A percentile compares a stretch with the other conserved stretches of the same genome.
phyloP scores from a whole-genome alignment of 2,888 invertebrate genomes.

The Asteroscopus sphinx region DNA sequence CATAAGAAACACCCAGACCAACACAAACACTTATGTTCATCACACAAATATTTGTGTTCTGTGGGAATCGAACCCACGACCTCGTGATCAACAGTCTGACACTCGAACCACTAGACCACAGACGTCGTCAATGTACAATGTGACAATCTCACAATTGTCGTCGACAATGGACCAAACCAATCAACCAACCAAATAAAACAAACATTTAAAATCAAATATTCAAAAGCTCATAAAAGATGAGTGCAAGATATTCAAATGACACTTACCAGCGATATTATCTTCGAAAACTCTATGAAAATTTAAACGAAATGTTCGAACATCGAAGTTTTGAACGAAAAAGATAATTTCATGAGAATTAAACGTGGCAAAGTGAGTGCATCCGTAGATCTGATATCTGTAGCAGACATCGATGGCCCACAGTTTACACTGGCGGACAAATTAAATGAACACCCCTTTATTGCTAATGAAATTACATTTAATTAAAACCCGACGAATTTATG shows the following conservation, averaged over 20 bases:
- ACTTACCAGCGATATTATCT: slow-evolving; percentile 7
- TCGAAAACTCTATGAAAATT: slow-evolving; percentile 13
- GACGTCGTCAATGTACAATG: too few species aligned
- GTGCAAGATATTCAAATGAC: slow-evolving; percentile 24
- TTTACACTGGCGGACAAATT: slow-evolving; percentile 48
- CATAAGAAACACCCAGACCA: too few species aligned
- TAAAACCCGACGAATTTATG: slow-evolving; percentile 43
- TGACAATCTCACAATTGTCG: too few species aligned
- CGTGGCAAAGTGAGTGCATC: slow-evolving; percentile 28
- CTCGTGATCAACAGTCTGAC: too few species aligned
- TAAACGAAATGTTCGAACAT: slow-evolving; percentile 20
- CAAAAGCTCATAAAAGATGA: slow-evolving; percentile 12
- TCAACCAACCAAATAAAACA: too few species aligned
- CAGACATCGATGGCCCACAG: slow-evolving; percentile 42
- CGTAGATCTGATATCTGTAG: slow-evolving; percentile 45
- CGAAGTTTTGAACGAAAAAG: slow-evolving; percentile 19
- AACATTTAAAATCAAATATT: slow-evolving; percentile 12
- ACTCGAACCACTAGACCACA: too few species aligned
- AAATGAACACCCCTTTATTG: slow-evolving; percentile 41
- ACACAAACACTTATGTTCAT: too few species aligned
- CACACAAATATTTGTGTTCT: too few species aligned
- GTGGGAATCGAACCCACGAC: too few species aligned
- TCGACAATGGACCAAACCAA: too few species aligned
- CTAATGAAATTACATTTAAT: slow-evolving; percentile 52
- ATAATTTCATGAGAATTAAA: slow-evolving; percentile 40